These are phyloP conservation scores for Subacronicta megacephala DNA, from an alignment of 2,888 invertebrate species.

Conservation along the genomic window DNA sequence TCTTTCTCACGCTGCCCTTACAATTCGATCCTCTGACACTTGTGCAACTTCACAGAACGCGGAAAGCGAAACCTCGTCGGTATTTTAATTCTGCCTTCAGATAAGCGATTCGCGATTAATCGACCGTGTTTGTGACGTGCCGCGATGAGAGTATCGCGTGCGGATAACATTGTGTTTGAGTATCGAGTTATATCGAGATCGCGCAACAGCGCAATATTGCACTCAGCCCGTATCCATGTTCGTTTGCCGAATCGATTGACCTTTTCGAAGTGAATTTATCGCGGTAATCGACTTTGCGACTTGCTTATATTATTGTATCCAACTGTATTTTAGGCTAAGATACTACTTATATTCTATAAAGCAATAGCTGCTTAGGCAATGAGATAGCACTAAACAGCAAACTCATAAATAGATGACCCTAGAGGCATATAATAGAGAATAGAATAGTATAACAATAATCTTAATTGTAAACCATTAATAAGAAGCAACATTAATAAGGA, in stretches of 20 bases:
- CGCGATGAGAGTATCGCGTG: slow-evolving; percentile 60
- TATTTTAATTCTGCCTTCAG: slow-evolving; percentile 63
- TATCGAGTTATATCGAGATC: slow-evolving; percentile 44
- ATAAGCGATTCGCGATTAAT: slow-evolving; percentile 64
- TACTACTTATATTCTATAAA: too few species aligned
- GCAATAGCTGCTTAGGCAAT: too few species aligned
- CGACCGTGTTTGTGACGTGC: slow-evolving; percentile 63
- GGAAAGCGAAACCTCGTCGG: slow-evolving; percentile 63
- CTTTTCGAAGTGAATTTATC: slow-evolving; percentile 39
- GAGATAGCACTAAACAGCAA: too few species aligned
- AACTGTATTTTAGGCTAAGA: too few species aligned
- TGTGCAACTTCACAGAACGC: slow-evolving; percentile 62
- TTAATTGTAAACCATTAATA: too few species aligned
- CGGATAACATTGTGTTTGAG: slow-evolving; percentile 53
- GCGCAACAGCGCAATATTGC: slow-evolving; percentile 38
- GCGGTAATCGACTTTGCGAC: slow-evolving; percentile 31
- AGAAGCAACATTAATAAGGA: too few species aligned
- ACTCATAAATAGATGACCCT: too few species aligned
- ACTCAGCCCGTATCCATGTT: slow-evolving; percentile 34
- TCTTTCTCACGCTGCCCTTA: slow-evolving; percentile 38
- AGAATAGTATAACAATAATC: too few species aligned
- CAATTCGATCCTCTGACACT: slow-evolving; percentile 50
- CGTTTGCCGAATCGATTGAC: slow-evolving; percentile 38
- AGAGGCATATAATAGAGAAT: too few species aligned
- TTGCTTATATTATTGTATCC: too few species aligned